A percentile compares a stretch with the other conserved stretches of the same genome.
phyloP scores from a whole-genome alignment of 2,113 vertebrate genomes.

The Dissostichus mawsoni region DNA sequence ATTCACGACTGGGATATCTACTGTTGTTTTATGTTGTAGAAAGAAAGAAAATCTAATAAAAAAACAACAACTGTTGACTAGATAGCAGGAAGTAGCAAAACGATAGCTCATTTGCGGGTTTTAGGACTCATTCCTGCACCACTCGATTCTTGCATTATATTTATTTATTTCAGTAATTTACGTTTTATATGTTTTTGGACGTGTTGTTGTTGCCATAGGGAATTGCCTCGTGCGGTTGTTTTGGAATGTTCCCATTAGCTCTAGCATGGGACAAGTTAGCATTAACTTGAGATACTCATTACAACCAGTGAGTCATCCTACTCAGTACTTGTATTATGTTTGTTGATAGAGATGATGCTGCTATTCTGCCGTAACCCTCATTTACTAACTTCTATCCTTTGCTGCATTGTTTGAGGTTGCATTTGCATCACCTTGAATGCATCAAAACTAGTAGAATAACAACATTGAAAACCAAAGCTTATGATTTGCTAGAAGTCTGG shows the following conservation, averaged over 20 bases:
- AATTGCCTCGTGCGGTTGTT: background rate
- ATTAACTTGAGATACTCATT: background rate
- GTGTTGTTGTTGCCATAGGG: too few relatives aligned
- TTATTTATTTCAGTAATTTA: background rate
- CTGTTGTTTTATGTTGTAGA: too few relatives aligned
- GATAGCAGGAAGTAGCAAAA: too few relatives aligned
- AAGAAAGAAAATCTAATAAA: too few relatives aligned
- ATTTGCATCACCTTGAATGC: background rate
- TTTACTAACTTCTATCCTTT: background rate
- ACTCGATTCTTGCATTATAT: background rate
- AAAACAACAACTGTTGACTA: too few relatives aligned
- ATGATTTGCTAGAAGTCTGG: too few relatives aligned
- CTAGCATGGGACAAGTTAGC: background rate
- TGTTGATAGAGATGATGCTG: constrained; percentile 6
- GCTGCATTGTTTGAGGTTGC: background rate
- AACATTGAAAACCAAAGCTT: too few relatives aligned
- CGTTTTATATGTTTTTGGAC: background rate
- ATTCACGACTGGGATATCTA: too few relatives aligned
- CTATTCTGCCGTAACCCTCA: background rate
- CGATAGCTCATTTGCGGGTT: too few relatives aligned
- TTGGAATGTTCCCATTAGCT: background rate
- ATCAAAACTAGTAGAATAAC: background rate
- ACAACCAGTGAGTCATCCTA: background rate
- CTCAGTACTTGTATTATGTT: background rate
- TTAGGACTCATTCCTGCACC: too few relatives aligned